Evolutionary conservation across 2,888 invertebrate genomes (phyloP).

Genomic region (Agrochola litura): DNA sequence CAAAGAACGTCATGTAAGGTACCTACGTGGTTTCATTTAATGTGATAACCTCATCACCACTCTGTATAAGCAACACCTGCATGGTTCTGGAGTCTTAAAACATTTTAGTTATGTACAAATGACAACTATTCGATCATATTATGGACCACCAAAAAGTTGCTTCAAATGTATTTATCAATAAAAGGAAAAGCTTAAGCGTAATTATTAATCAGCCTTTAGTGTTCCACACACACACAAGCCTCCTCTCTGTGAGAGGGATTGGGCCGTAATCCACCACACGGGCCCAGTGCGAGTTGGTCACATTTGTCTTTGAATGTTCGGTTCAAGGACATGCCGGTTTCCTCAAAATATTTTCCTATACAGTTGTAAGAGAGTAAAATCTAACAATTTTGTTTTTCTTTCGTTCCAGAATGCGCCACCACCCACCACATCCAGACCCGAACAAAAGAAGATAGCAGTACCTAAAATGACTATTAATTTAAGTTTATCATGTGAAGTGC

Average conservation of each 20-base stretch:
- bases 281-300: neutral
- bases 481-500: conserved; percentile 75
- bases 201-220: neutral
- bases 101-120: too few relatives aligned
- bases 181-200: neutral
- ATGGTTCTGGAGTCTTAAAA: too few relatives aligned
- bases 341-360: neutral
- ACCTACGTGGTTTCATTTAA: too few relatives aligned
- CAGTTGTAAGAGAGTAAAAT: neutral
- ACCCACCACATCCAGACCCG: conserved; percentile 37
- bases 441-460: conserved; percentile 77
- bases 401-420: conserved; percentile 81
- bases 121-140: neutral
- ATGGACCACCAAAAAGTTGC: neutral
- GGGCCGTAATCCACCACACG: neutral
- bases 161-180: neutral
- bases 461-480: conserved; percentile 87
- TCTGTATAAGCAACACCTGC: too few relatives aligned
- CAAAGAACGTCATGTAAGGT: too few relatives aligned
- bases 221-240: neutral
- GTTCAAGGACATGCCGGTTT: neutral
- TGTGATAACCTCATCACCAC: too few relatives aligned
- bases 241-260: neutral
- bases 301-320: neutral
- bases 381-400: conserved; percentile 20